phyloP scores from a whole-genome alignment of 2,113 vertebrate genomes.

The Romanogobio albipinnatus region DNA sequence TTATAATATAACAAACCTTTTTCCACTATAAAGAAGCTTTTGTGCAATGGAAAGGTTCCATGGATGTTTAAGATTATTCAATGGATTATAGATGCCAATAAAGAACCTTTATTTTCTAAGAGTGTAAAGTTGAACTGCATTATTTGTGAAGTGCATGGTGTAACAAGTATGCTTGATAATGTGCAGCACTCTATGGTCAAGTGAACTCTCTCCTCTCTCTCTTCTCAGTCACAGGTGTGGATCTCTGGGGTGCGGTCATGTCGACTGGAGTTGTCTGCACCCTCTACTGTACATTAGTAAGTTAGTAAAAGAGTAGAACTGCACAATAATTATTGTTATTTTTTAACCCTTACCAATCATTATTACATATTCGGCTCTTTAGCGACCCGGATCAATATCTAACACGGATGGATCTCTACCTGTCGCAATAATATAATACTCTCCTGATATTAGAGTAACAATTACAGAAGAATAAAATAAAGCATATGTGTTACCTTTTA shows the following conservation, averaged over 20 bases:
- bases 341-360: too few relatives aligned
- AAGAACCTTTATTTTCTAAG: neutral
- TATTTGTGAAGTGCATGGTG: neutral
- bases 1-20: neutral
- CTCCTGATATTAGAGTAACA: too few relatives aligned
- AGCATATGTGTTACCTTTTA: too few relatives aligned
- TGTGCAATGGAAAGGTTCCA: too few relatives aligned
- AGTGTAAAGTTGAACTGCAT: neutral
- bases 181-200: neutral
- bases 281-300: slow-evolving; percentile 90
- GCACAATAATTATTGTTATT: too few relatives aligned
- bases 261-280: slow-evolving; percentile 88
- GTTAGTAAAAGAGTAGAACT: slow-evolving; percentile 26
- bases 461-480: too few relatives aligned
- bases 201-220: slow-evolving; percentile 18
- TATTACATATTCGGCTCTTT: too few relatives aligned
- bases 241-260: slow-evolving; percentile 87
- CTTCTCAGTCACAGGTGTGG: slow-evolving; percentile 83
- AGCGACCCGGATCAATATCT: too few relatives aligned
- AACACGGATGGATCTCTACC: too few relatives aligned
- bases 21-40: neutral
- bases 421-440: too few relatives aligned
- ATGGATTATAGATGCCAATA: neutral
- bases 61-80: neutral
- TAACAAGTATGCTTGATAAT: slow-evolving; percentile 17